These are phyloP conservation scores for Saturnia pavonia DNA, from an alignment of 2,888 invertebrate genomes.

Conservation along the genomic window DNA sequence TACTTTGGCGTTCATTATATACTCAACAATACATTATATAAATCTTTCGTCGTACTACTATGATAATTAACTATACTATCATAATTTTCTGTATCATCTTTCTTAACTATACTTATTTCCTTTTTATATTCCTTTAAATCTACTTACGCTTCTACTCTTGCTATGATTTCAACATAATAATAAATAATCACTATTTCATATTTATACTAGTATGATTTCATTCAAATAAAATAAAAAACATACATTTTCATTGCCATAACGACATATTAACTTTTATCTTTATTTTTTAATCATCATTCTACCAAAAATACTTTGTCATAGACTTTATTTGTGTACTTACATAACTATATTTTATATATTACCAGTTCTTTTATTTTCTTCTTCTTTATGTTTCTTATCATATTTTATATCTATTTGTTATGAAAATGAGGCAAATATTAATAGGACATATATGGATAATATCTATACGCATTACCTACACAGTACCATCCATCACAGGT, in stretches of 20 bases:
- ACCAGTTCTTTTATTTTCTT: neutral
- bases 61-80: no score
- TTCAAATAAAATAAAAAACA: neutral
- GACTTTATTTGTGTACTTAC: no score
- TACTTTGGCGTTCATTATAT: no score
- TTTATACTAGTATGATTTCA: neutral
- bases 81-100: neutral
- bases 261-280: neutral
- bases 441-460: neutral
- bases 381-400: neutral
- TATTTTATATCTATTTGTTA: neutral
- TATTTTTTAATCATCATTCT: neutral
- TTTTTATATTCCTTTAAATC: neutral
- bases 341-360: neutral
- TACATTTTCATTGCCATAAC: neutral
- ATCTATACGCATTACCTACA: neutral
- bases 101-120: neutral
- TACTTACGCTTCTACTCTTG: neutral
- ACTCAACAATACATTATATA: no score
- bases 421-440: neutral
- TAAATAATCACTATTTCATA: neutral
- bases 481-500: neutral
- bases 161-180: neutral
- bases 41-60: no score
- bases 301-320: neutral